Base-by-base conservation (phyloP, 2,797 vertebrate species). In the Hippoglossus hippoglossus region DNA sequence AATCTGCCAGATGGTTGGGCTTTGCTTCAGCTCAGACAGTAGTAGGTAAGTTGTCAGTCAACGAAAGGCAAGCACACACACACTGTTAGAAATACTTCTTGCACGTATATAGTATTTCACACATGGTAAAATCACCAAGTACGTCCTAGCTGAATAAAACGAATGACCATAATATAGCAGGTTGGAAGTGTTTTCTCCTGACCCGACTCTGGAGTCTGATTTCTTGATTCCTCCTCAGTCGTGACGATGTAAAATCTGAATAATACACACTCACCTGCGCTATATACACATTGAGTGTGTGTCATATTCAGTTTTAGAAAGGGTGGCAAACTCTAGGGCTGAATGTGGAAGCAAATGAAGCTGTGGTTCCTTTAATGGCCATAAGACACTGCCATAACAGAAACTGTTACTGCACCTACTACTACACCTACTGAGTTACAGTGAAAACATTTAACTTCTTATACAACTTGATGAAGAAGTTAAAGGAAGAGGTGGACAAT, bases 1-100 rank as follows among this genome's bases (percentile, higher is more conserved):
- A 83, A 73, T 63, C 63, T 72, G 57, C 66, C 73, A 88, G 74
- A 83, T 87, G 76, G 66, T 55, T 39, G 18, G 16, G 44, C 25
- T 77, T 61, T 54, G 28, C 72, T 31, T 44, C 28, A 49, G 46
- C 34, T 60, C 59, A 68, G 31, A 69, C 36, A 31, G 36, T 24
- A 11, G 26, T 26, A 71, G 26, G 58, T 39, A 49, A 28, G 64
- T 47, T 67, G 54, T 71, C 70, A 76, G 34, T 75, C 57, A 67
- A 4, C 18, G 39, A 22, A 15, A 39, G 6, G 6, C 12, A 44
- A 57, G 54, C 54, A 50, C 55, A 18, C 18, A 61, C 51, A 68
- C 53, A 25, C 39, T 47, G 21, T 46, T 34, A 11, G 15, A 73
- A 18, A 52, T 41, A 68, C 58, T 55, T 44, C 50, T 3, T 18